Percentiles rank a stretch among this genome's conserved stretches.
These are phyloP conservation scores for Aporophyla nigra DNA, from an alignment of 2,888 invertebrate genomes.

Conservation along the genomic window DNA sequence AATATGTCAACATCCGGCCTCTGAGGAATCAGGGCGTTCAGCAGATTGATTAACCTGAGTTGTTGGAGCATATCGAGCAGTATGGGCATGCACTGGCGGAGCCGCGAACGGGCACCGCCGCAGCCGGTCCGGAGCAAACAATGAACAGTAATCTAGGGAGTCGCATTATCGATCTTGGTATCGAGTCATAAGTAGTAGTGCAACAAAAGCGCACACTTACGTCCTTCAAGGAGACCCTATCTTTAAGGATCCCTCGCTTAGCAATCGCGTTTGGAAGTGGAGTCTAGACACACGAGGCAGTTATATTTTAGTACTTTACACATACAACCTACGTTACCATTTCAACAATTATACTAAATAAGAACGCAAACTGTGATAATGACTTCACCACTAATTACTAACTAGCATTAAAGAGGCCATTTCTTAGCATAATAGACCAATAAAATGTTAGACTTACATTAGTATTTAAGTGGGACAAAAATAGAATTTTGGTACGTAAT, in stretches of 20 bases:
- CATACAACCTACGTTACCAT: constrained; percentile 1
- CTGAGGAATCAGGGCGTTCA: too few species aligned
- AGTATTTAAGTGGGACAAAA: constrained; percentile 22
- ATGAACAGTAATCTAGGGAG: too few species aligned
- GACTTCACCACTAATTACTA: constrained; percentile 30
- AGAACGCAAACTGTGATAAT: constrained; percentile 18
- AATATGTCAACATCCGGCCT: too few species aligned
- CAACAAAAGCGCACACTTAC: too few species aligned
- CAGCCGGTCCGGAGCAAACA: too few species aligned
- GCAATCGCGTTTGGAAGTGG: background rate
- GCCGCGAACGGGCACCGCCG: too few species aligned
- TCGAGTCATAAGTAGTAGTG: too few species aligned
- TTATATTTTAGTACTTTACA: background rate
- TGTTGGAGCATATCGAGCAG: too few species aligned
- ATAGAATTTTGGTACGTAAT: background rate
- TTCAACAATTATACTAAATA: constrained; percentile 24
- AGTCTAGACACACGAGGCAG: background rate
- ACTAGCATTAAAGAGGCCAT: constrained; percentile 18
- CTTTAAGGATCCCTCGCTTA: background rate
- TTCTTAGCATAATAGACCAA: constrained; percentile 33
- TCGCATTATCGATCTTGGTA: too few species aligned
- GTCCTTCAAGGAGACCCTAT: background rate
- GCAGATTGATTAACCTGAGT: too few species aligned
- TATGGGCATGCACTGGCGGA: too few species aligned
- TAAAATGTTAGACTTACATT: constrained; percentile 20